Evolutionary conservation across 35 echinoderm and acorn worm species (phyloP).

Genomic region (Diadema setosum): DNA sequence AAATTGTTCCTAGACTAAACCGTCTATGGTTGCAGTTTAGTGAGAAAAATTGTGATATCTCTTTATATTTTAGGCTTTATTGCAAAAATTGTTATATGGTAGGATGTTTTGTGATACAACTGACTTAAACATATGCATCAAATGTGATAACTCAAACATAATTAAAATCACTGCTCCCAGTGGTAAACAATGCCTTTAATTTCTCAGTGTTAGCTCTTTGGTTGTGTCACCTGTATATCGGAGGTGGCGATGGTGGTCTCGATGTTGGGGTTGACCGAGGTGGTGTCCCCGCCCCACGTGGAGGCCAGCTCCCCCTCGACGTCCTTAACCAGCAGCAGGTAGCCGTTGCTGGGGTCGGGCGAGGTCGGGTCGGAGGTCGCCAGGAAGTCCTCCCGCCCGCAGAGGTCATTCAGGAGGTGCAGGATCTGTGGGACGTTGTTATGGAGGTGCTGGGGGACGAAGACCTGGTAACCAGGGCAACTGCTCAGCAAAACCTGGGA

Average conservation of each 20-base stretch:
- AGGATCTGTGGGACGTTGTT: constrained; percentile 56
- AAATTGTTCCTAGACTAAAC: no score
- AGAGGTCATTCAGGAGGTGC: constrained; percentile 80
- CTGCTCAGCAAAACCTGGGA: constrained; percentile 49
- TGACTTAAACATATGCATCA: no score
- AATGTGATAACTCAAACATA: no score
- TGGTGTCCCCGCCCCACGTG: constrained; percentile 42
- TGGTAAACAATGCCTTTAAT: no score
- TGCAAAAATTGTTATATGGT: no score
- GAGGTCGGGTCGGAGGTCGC: constrained; percentile 6
- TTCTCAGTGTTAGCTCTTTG: no score
- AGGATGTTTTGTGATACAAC: no score
- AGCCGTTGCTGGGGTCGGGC: constrained; percentile 27
- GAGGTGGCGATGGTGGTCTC: constrained; percentile 87
- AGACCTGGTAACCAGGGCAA: constrained; percentile 65
- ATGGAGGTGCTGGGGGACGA: constrained; percentile 74
- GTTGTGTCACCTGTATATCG: constrained; percentile 96
- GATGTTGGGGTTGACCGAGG: constrained; percentile 58
- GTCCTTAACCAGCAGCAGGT: constrained; percentile 37
- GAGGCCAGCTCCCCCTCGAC: constrained; percentile 40
- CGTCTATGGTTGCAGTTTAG: no score
- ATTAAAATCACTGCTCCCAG: no score
- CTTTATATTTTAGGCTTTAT: no score
- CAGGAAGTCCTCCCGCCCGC: constrained; percentile 59
- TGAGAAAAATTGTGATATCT: no score